Conservation (phyloP, 1,140 invertebrate genomes). For the Sesamia nonagrioides region DNA sequence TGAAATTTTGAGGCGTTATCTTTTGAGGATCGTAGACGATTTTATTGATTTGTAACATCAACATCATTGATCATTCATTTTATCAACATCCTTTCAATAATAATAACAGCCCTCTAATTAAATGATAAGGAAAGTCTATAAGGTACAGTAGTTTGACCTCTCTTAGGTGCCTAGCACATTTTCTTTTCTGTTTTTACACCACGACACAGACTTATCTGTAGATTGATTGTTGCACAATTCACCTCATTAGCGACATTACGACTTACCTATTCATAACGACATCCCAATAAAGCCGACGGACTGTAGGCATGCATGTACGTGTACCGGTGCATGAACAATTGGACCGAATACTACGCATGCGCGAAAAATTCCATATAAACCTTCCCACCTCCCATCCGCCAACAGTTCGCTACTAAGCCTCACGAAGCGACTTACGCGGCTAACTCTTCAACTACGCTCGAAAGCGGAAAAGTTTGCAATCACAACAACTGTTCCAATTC, state of each 20-base stretch:
- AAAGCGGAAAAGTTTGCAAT: slow-evolving; percentile 70
- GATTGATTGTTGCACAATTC: not conserved
- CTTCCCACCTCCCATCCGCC: slow-evolving; percentile 46
- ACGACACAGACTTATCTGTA: not conserved
- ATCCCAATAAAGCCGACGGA: not conserved
- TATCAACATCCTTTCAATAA: no score
- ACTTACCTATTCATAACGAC: slow-evolving; percentile 31
- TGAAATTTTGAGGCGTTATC: not conserved
- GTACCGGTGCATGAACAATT: slow-evolving; percentile 54
- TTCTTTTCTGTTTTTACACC: not conserved
- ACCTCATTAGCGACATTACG: not conserved
- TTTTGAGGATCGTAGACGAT: not conserved
- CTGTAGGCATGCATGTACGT: slow-evolving; percentile 42
- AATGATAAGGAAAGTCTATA: not conserved
- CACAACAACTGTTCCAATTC: slow-evolving; percentile 52
- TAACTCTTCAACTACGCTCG: slow-evolving; percentile 52
- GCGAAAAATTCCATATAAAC: slow-evolving; percentile 68
- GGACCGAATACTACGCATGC: slow-evolving; percentile 66
- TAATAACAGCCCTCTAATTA: no score
- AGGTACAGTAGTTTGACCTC: not conserved
- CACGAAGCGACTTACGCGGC: slow-evolving; percentile 60
- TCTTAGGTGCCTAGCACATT: not conserved
- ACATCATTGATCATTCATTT: no score
- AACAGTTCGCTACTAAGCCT: slow-evolving; percentile 67
- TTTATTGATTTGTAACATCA: no score